A percentile compares a stretch with the other conserved stretches of the same genome.
phyloP scores from a whole-genome alignment of 2,797 vertebrate genomes.

The Gephyroberyx darwinii region DNA sequence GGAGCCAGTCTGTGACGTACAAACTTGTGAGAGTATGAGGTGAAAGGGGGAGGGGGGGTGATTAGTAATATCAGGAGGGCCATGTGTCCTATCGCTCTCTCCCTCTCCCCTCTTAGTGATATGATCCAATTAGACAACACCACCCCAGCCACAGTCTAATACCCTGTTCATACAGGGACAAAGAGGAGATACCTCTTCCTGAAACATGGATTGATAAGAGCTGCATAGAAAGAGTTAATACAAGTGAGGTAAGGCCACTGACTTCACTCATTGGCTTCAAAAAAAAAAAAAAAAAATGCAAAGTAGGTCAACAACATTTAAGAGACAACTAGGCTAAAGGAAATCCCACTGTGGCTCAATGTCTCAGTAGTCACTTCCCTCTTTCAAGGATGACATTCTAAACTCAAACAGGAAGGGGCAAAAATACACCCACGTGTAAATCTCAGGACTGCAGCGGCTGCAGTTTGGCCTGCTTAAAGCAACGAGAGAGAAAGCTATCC shows the following conservation, averaged over 20 bases:
- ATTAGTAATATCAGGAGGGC: slow-evolving; percentile 31
- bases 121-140: slow-evolving; percentile 83
- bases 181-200: not conserved
- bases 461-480: slow-evolving; percentile 40
- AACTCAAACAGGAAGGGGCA: slow-evolving; percentile 65
- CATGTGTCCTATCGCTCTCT: slow-evolving; percentile 21
- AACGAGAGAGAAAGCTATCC: slow-evolving; percentile 4
- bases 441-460: slow-evolving; percentile 47
- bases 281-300: not conserved
- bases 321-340: slow-evolving; percentile 5
- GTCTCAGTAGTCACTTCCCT: slow-evolving; percentile 45
- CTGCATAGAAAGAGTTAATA: not conserved
- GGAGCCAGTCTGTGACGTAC: slow-evolving; percentile 10
- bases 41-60: slow-evolving; percentile 10
- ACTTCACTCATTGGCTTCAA: not conserved
- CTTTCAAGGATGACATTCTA: slow-evolving; percentile 52
- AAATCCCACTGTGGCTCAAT: slow-evolving; percentile 17
- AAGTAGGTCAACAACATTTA: not conserved
- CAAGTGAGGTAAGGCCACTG: not conserved
- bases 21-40: slow-evolving; percentile 15
- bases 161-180: slow-evolving; percentile 67
- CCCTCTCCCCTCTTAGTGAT: slow-evolving; percentile 59
- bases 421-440: slow-evolving; percentile 73
- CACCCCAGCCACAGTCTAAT: slow-evolving; percentile 72
- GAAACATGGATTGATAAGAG: not conserved